These are phyloP conservation scores for Mustelus asterias DNA, from an alignment of 2,113 vertebrate species.

Conservation along the genomic window DNA sequence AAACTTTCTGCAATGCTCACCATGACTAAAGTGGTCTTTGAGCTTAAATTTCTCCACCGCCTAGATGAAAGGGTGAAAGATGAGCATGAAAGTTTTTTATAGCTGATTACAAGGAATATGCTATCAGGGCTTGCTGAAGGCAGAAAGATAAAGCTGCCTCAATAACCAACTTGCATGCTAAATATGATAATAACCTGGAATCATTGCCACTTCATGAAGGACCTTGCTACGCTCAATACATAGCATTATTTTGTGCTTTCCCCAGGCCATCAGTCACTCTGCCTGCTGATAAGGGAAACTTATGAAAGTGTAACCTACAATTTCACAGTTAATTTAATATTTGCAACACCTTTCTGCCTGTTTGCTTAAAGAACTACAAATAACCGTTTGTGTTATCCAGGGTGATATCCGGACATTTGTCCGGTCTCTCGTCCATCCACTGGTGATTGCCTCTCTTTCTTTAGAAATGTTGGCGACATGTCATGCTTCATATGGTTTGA, in stretches of 20 bases:
- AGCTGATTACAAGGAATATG: background rate
- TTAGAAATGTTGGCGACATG: background rate
- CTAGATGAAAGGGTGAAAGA: background rate
- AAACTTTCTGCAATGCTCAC: background rate
- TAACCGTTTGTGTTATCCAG: background rate
- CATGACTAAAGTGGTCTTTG: conserved; percentile 16
- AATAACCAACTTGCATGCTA: background rate
- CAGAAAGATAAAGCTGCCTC: conserved; percentile 9
- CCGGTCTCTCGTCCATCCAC: background rate
- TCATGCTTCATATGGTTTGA: background rate
- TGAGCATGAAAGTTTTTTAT: background rate
- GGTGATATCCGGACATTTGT: background rate
- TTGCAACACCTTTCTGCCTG: background rate
- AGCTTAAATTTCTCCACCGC: background rate
- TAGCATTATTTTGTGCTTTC: background rate
- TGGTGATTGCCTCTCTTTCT: background rate
- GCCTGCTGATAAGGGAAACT: background rate
- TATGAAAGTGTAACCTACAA: background rate
- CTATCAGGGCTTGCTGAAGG: background rate
- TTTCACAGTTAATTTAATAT: conserved; percentile 14
- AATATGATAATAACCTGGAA: background rate
- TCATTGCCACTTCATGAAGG: background rate
- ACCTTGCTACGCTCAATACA: background rate
- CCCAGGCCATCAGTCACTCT: background rate
- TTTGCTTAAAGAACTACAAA: background rate